Evolutionary conservation across 2,888 invertebrate species (phyloP).

Genomic region (Quadroppia sp.): DNA sequence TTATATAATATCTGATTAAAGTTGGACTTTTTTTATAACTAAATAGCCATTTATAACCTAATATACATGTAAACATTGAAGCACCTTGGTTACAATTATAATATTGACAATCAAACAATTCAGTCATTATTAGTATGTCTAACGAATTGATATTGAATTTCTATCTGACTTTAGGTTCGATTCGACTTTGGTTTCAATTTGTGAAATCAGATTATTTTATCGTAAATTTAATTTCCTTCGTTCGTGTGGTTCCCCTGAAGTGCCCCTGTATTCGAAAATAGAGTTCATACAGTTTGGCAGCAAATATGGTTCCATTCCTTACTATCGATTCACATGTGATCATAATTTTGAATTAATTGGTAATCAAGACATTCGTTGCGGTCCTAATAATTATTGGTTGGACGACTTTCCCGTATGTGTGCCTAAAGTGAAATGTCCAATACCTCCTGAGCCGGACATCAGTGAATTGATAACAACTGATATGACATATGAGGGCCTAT

Average conservation of each 20-base stretch:
- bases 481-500: too few species aligned
- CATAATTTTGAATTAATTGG: neutral
- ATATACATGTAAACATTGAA: too few species aligned
- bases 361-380: neutral
- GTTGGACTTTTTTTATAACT: too few species aligned
- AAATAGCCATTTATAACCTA: too few species aligned
- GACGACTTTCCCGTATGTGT: neutral
- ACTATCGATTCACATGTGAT: neutral
- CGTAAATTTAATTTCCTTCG: too few species aligned
- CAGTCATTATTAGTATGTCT: too few species aligned
- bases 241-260: neutral
- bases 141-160: neutral
- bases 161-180: neutral
- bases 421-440: neutral
- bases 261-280: neutral
- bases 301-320: neutral
- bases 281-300: neutral
- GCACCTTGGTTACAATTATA: too few species aligned
- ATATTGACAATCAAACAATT: too few species aligned
- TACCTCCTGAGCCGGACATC: neutral
- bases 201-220: neutral
- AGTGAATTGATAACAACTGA: neutral
- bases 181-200: neutral
- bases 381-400: constrained; percentile 1
- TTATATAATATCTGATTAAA: too few species aligned